Base-by-base conservation (phyloP, 1,140 invertebrate genomes). In the Zaprionus camerounensis region DNA sequence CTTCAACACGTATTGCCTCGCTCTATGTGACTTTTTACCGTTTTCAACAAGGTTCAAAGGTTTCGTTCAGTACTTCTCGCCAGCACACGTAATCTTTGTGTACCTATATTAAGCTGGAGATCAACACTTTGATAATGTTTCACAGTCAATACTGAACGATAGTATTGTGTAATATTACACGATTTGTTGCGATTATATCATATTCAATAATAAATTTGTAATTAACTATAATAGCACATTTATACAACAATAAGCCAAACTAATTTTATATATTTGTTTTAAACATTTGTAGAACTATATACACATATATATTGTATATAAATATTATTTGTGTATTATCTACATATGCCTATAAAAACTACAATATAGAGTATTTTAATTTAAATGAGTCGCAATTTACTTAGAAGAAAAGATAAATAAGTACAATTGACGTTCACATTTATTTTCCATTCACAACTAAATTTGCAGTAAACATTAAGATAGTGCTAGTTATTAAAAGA, bases 1-100 rank as follows among this genome's bases (percentile, higher is more conserved):
- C 3, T 20, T 3, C 26, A 15, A 9, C 67, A 73, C 67, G 66
- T 70, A 49, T 56, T 65, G 53, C 26, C 13, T 57, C 36, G n/a
- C 22, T 57, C 46, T 70, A 62, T 74, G 66, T 70, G 71, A 69
- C 66, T 74, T 69, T 75, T 57, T 56, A 11, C 12, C 56, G 12
- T 65, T 57, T 36, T 13, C 49, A 6, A 11, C 15, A 26, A 13
- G 12, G 12, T 51, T 69, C 44, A 28, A 46, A 28, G 34, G 41
- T 61, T 69, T 69, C 34, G 28, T 38, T 62, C 58, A 44, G 36
- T 9, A 41, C 24, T 36, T 55, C 13, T 12, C 12, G 26, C 24
- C 20, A 5, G 13, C 34, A 56, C 46, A 71, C 59, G 49, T 55
- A 64, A 70, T 55, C 9, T 63, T 55, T 59, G 5, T 24, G 22